Evolutionary conservation across 1,140 invertebrate species (phyloP).

Genomic region (Lethrus apterus): DNA sequence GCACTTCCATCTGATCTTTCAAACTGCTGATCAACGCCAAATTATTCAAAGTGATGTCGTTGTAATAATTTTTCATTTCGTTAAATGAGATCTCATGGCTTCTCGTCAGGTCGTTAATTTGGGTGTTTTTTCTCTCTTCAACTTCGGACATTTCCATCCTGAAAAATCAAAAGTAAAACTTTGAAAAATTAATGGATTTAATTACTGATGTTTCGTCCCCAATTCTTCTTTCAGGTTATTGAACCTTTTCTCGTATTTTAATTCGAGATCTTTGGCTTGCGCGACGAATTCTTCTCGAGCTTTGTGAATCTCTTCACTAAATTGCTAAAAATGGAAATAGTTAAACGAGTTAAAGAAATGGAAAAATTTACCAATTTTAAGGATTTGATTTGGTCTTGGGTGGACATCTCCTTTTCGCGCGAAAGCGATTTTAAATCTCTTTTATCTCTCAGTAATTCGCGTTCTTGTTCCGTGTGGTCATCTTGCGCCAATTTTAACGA

Average conservation of each 20-base stretch:
- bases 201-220: conserved; percentile 54
- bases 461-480: conserved; percentile 65
- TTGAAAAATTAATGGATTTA: conserved; percentile 1
- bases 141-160: conserved; percentile 74
- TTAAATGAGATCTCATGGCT: conserved; percentile 78
- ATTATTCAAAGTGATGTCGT: conserved; percentile 88
- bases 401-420: conserved; percentile 61
- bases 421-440: conserved; percentile 63
- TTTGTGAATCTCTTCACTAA: conserved; percentile 46
- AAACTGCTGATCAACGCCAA: conserved; percentile 72
- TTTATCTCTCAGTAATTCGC: conserved; percentile 72
- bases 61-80: conserved; percentile 90
- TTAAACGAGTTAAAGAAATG: not conserved
- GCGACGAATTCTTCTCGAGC: conserved; percentile 64
- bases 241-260: conserved; percentile 74
- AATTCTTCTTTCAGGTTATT: conserved; percentile 63
- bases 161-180: conserved; percentile 15
- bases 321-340: conserved; percentile 16
- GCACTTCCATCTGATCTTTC: conserved; percentile 78
- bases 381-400: conserved; percentile 57
- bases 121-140: conserved; percentile 83
- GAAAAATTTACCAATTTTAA: conserved; percentile 50
- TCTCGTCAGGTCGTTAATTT: conserved; percentile 70
- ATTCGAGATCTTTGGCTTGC: conserved; percentile 68
- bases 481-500: conserved; percentile 67